Percentiles rank a stretch among this genome's conserved stretches.
phyloP scores from a whole-genome alignment of 2,888 invertebrate species.

The Cryptophagus acutangulus region DNA sequence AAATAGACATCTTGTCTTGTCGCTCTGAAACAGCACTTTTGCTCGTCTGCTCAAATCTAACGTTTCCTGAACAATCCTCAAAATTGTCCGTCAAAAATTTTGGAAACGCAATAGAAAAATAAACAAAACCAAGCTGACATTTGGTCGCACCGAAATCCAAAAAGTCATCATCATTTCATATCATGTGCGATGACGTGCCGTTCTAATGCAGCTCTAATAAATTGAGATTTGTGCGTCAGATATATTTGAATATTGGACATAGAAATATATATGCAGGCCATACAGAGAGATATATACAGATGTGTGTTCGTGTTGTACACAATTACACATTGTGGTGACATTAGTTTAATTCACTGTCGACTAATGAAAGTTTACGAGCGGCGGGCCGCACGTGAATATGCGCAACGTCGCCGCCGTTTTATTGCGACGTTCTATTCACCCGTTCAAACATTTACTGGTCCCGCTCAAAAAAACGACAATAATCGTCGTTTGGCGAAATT shows the following conservation, averaged over 20 bases:
- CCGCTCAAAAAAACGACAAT: no score
- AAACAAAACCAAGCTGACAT: no score
- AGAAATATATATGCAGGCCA: slow-evolving; percentile 15
- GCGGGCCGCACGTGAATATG: slow-evolving; percentile 37
- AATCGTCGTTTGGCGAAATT: no score
- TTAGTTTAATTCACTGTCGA: slow-evolving; percentile 48
- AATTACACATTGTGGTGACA: slow-evolving; percentile 49
- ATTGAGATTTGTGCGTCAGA: slow-evolving; percentile 48
- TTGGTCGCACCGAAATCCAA: no score
- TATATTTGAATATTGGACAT: slow-evolving; percentile 44
- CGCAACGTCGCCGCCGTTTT: slow-evolving; percentile 27
- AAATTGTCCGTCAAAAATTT: no score
- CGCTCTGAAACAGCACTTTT: no score
- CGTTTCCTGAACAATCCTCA: no score
- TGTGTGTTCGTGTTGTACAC: slow-evolving; percentile 40
- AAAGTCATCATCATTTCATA: no score
- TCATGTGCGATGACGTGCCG: slow-evolving; percentile 39
- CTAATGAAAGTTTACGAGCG: slow-evolving; percentile 49
- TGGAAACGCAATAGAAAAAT: no score
- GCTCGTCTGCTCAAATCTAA: no score
- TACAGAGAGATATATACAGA: slow-evolving; percentile 26
- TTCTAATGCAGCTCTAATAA: slow-evolving; percentile 45
- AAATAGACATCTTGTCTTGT: no score
- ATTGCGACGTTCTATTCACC: slow-evolving; percentile 31
- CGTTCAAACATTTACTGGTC: slow-evolving; percentile 32